phyloP scores from a whole-genome alignment of 2,888 invertebrate genomes.

The Trichopria drosophilae region DNA sequence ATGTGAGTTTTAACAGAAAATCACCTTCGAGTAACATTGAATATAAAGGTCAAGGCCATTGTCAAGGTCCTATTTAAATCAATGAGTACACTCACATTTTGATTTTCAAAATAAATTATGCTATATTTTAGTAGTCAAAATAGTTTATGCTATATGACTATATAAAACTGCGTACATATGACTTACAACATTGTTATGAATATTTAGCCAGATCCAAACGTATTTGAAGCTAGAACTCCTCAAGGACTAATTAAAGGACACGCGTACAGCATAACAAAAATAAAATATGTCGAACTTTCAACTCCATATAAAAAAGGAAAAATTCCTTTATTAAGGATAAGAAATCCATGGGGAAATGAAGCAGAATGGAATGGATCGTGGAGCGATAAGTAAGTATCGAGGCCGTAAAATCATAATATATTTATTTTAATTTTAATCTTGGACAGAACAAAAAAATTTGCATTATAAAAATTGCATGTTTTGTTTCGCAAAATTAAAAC shows the following conservation, averaged over 20 bases:
- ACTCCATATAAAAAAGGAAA: slow-evolving; percentile 58
- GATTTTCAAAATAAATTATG: too few relatives aligned
- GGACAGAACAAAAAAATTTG: too few relatives aligned
- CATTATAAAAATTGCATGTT: too few relatives aligned
- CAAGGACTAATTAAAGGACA: slow-evolving; percentile 72
- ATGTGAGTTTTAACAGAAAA: too few relatives aligned
- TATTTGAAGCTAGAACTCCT: slow-evolving; percentile 61
- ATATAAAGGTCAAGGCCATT: not conserved
- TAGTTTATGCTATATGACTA: too few relatives aligned
- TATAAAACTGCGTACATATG: too few relatives aligned
- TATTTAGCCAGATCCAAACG: slow-evolving; percentile 62
- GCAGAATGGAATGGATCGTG: slow-evolving; percentile 74
- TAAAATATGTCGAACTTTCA: slow-evolving; percentile 59
- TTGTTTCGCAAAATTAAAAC: too few relatives aligned
- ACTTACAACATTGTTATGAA: too few relatives aligned
- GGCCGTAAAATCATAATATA: not conserved
- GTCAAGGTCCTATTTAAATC: too few relatives aligned
- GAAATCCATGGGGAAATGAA: slow-evolving; percentile 75
- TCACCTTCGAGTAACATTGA: not conserved
- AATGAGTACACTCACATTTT: too few relatives aligned
- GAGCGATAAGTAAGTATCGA: slow-evolving; percentile 67
- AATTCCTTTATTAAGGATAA: slow-evolving; percentile 64
- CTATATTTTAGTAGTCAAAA: too few relatives aligned
- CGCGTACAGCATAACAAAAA: slow-evolving; percentile 71
- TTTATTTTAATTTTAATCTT: slow-evolving; percentile 10